Conservation (phyloP, 2,113 vertebrate genomes). For the Pyxicephalus adspersus region DNA sequence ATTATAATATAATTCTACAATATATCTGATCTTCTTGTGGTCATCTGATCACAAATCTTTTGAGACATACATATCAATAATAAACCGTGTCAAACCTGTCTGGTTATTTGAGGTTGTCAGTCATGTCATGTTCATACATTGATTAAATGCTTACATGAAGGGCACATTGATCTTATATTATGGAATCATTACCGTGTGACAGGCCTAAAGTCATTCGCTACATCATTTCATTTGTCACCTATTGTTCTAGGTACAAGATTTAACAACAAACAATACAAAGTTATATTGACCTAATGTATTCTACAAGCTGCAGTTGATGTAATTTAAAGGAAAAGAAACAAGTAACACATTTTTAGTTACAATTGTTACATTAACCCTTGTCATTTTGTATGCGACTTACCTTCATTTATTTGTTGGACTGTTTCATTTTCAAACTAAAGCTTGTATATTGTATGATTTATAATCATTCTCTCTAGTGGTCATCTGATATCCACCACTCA, state of each 20-base stretch:
- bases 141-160: conserved; percentile 37
- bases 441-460: too few relatives aligned
- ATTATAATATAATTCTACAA: neutral
- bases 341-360: too few relatives aligned
- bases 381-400: too few relatives aligned
- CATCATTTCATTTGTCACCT: neutral
- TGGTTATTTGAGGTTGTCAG: conserved; percentile 21
- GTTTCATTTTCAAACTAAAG: too few relatives aligned
- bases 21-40: neutral
- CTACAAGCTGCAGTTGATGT: too few relatives aligned
- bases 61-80: conserved; percentile 4
- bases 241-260: neutral
- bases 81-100: conserved; percentile 6
- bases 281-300: too few relatives aligned
- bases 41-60: conserved; percentile 10
- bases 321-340: too few relatives aligned
- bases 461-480: too few relatives aligned
- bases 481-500: too few relatives aligned
- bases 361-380: too few relatives aligned
- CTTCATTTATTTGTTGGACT: too few relatives aligned
- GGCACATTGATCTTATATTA: conserved; percentile 28
- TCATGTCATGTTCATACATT: neutral
- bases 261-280: too few relatives aligned
- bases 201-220: conserved; percentile 23
- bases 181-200: conserved; percentile 12